These are phyloP conservation scores for Plectrocnemia conspersa DNA, from an alignment of 1,140 invertebrate genomes.

Conservation along the genomic window DNA sequence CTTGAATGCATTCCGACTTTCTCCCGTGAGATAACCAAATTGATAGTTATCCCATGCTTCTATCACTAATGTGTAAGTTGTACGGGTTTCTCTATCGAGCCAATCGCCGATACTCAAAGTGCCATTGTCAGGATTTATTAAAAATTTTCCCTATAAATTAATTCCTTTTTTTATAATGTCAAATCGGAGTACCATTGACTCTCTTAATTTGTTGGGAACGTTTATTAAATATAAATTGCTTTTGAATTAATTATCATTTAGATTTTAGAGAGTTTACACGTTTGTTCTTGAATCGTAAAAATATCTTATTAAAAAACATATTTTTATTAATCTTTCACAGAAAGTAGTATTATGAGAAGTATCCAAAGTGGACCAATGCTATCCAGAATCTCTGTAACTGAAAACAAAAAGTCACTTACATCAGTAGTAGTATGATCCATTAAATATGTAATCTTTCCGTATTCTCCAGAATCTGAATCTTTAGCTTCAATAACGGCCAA, in stretches of 20 bases:
- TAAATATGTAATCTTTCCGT: slow-evolving; percentile 84
- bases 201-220: neutral
- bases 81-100: slow-evolving; percentile 77
- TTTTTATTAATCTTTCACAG: no score
- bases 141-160: slow-evolving; percentile 68
- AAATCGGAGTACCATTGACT: neutral
- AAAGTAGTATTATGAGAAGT: no score
- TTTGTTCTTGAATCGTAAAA: no score
- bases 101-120: slow-evolving; percentile 71
- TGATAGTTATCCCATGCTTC: slow-evolving; percentile 95
- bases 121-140: slow-evolving; percentile 81
- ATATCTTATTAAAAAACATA: no score
- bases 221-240: no score
- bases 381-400: no score
- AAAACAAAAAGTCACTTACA: slow-evolving; percentile 45
- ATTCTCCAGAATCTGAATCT: slow-evolving; percentile 84
- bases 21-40: slow-evolving; percentile 82
- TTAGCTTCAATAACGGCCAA: slow-evolving; percentile 70
- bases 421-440: slow-evolving; percentile 80
- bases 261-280: no score
- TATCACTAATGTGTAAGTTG: slow-evolving; percentile 74
- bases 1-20: slow-evolving; percentile 88
- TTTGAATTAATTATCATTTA: neutral
- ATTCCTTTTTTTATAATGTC: no score
- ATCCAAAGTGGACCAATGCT: no score